These are phyloP conservation scores for Protonemura montana DNA, from an alignment of 2,888 invertebrate genomes.

Conservation along the genomic window DNA sequence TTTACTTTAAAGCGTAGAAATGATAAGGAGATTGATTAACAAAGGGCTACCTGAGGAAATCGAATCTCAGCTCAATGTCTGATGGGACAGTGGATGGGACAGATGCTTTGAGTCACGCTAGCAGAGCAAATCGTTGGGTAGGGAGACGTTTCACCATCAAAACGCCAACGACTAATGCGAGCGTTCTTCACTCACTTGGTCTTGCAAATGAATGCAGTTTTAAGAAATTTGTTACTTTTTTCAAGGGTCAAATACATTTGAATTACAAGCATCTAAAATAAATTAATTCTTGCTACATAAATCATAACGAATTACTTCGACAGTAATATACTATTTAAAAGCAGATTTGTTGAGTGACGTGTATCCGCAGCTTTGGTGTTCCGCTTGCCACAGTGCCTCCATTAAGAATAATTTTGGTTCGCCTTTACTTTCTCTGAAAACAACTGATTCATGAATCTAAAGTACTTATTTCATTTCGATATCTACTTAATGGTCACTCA, in stretches of 20 bases:
- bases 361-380: background rate
- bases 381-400: background rate
- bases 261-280: background rate
- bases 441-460: too few species aligned
- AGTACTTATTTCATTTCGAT: too few species aligned
- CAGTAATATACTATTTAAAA: background rate
- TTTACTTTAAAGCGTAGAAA: background rate
- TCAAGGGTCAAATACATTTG: background rate
- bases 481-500: too few species aligned
- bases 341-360: background rate
- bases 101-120: too few species aligned
- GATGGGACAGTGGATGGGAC: too few species aligned
- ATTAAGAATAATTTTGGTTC: background rate
- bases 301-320: background rate
- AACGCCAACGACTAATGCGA: too few species aligned
- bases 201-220: too few species aligned
- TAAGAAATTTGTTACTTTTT: background rate
- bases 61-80: too few species aligned
- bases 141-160: too few species aligned
- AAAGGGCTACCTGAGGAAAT: background rate
- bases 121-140: too few species aligned
- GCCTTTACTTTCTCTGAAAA: background rate
- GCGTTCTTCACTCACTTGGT: too few species aligned
- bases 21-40: background rate
- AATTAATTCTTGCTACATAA: background rate